Conservation (phyloP, 2,113 vertebrate genomes). For the Oreochromis aureus region DNA sequence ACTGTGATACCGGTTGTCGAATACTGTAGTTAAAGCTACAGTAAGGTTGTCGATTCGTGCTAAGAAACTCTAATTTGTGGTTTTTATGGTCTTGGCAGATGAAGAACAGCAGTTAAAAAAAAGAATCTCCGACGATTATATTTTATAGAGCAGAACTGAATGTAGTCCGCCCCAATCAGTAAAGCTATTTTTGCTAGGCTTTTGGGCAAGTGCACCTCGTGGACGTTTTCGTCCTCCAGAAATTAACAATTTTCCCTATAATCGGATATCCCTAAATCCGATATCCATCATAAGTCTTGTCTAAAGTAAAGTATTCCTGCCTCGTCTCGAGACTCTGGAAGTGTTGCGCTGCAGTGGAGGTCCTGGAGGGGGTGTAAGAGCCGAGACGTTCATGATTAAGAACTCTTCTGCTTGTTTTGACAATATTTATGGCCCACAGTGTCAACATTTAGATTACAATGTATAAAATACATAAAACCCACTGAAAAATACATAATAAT, state of each 20-base stretch:
- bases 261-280: background rate
- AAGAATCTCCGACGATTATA: accelerated
- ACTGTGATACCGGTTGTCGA: background rate
- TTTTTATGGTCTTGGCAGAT: background rate
- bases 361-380: background rate
- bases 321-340: background rate
- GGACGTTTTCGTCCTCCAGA: background rate
- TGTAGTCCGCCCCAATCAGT: background rate
- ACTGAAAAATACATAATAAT: background rate
- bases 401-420: background rate
- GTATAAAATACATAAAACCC: background rate
- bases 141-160: background rate
- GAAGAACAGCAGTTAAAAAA: background rate
- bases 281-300: background rate
- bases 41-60: background rate
- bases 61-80: background rate
- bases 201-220: background rate
- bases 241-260: background rate
- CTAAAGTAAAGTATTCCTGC: background rate
- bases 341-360: background rate
- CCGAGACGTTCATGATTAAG: background rate
- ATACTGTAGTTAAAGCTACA: background rate
- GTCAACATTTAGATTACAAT: background rate
- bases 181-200: background rate
- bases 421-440: background rate